Base-by-base conservation (phyloP, 2,113 vertebrate genomes). In the Entelurus aequoreus region DNA sequence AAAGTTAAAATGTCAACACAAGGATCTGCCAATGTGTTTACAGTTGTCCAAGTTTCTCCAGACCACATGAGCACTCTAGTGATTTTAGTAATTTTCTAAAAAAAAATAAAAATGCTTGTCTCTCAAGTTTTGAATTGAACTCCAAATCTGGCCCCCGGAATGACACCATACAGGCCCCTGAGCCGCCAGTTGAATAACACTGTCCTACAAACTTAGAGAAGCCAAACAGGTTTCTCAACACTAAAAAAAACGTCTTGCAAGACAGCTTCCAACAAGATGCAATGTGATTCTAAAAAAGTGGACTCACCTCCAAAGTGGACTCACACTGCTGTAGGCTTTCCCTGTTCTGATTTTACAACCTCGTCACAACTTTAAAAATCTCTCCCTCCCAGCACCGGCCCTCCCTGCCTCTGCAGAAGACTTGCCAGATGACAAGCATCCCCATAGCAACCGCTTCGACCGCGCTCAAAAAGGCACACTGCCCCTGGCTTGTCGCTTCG, bases 341-440 rank as follows among this genome's bases (percentile, higher is more conserved):
- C 61, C 70, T 66, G 60, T 48, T 63, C 61, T 68, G 49, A 68
- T 68, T 57, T 47, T 63, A 71, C 51, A 8, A 66, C 77, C 69
- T 54, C 56, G 15, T 70, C 72, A 71, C 79, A 78, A 69, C 42
- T 46, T 6, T 76, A 77, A 77, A 75, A 65, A 57, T 63, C 63
- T 57, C 68, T 55, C 69, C 50, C 65, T 63, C 77, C 62, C 81
- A 73, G 58, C 48, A 19, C 79, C 85, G 40, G 8, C 82, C 76
- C 80, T 38, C 74, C 76, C 84, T 82, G 77, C 76, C 75, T 72
- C 71, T 48, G 4, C 14, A 13, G 52, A 87, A 71, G 82, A 90
- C 86, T 88, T 88, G 85, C 84, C 78, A 70, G 87, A 87, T 90
- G 84, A 88, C 87, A 83, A 69, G 63, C 75, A 77, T 91, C 60